Conservation (phyloP, 2,797 vertebrate species). For the Pseudotriccus pelzelni region DNA sequence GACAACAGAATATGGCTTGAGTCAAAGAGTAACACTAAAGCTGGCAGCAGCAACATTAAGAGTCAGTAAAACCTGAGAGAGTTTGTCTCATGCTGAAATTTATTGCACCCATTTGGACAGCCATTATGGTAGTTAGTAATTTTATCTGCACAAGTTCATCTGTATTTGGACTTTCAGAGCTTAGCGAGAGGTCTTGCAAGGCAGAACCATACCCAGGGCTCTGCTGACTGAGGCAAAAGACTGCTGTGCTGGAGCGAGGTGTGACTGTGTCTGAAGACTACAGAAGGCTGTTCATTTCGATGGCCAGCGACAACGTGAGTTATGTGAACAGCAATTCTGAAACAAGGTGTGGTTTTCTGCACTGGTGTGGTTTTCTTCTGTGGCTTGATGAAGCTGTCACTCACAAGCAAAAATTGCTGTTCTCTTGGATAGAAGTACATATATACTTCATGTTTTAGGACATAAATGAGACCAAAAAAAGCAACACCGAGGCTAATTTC, state of each 20-base stretch:
- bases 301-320: background rate
- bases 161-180: conserved; percentile 54
- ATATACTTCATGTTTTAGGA: background rate
- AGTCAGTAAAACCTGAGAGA: conserved; percentile 70
- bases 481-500: background rate
- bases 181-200: conserved; percentile 6
- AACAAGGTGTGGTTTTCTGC: background rate
- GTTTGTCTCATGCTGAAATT: conserved; percentile 60
- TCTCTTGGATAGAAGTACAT: background rate
- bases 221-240: conserved; percentile 4
- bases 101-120: conserved; percentile 66
- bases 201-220: background rate
- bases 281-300: background rate
- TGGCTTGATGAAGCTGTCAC: background rate
- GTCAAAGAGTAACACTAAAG: conserved; percentile 70
- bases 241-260: background rate
- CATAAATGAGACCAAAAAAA: background rate
- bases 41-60: conserved; percentile 68
- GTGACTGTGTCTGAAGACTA: background rate
- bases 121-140: conserved; percentile 66
- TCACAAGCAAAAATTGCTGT: background rate
- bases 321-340: background rate
- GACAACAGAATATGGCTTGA: conserved; percentile 63
- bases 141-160: conserved; percentile 72
- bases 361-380: background rate